These are phyloP conservation scores for Cryptoprocta ferox DNA, from an alignment of 2,797 vertebrate species.

Conservation along the genomic window DNA sequence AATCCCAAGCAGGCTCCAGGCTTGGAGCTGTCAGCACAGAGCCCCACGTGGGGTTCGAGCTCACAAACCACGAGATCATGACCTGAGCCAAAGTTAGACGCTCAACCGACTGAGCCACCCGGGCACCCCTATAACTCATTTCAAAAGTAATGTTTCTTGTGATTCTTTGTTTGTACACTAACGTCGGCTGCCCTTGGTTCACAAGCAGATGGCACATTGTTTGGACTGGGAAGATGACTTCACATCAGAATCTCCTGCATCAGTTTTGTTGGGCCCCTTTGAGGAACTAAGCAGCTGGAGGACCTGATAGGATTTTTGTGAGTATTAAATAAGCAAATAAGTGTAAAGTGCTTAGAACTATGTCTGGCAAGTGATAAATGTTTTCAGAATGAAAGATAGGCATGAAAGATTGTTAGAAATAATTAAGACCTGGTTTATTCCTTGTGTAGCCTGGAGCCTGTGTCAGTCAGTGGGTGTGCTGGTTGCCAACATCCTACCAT, in stretches of 20 bases:
- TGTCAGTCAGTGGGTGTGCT: background rate
- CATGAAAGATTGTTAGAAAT: background rate
- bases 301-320: background rate
- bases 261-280: background rate
- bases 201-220: background rate
- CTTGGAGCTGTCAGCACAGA: no score
- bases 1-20: no score
- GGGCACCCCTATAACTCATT: background rate
- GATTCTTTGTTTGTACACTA: background rate
- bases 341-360: background rate
- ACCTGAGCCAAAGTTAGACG: no score
- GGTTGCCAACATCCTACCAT: background rate
- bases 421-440: background rate
- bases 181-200: background rate
- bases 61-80: no score
- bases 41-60: no score
- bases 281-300: background rate
- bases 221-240: background rate
- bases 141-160: background rate
- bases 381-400: background rate
- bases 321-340: background rate
- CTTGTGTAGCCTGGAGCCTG: background rate
- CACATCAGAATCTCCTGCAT: background rate
- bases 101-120: no score
- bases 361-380: background rate